phyloP scores from a whole-genome alignment of 2,113 vertebrate genomes.

The Ellobius talpinus region DNA sequence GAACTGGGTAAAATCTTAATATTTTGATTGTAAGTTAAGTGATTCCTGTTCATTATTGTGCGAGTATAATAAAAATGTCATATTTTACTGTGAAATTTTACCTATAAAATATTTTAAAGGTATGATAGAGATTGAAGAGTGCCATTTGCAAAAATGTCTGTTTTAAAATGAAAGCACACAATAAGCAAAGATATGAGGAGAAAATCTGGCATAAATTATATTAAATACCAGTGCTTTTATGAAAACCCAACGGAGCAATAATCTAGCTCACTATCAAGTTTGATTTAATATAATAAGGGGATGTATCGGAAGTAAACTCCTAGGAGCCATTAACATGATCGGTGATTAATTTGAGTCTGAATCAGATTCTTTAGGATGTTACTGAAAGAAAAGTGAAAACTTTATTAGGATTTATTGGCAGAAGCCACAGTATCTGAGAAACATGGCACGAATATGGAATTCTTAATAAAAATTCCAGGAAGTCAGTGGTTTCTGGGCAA shows the following conservation, averaged over 20 bases:
- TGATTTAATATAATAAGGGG: constrained; percentile 83
- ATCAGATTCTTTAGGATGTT: constrained; percentile 78
- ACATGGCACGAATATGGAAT: constrained; percentile 77
- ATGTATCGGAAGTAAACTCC: constrained; percentile 81
- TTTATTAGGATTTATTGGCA: constrained; percentile 82
- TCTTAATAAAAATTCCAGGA: constrained; percentile 83
- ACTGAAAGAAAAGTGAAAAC: constrained; percentile 79
- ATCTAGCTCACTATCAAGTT: constrained; percentile 74
- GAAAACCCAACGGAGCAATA: constrained; percentile 74
- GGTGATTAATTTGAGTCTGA: constrained; percentile 82
- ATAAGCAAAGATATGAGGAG: constrained; percentile 78
- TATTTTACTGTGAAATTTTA: constrained; percentile 68
- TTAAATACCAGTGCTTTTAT: constrained; percentile 80
- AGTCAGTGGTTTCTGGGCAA: constrained; percentile 76
- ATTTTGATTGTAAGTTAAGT: constrained; percentile 72
- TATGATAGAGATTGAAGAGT: constrained; percentile 67
- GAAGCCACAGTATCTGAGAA: constrained; percentile 69
- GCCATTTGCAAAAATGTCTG: constrained; percentile 62
- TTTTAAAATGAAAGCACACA: constrained; percentile 74
- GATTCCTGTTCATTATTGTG: constrained; percentile 44
- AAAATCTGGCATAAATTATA: constrained; percentile 78
- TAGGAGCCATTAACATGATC: constrained; percentile 82
- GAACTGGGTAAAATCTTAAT: constrained; percentile 50
- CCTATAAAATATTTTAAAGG: constrained; percentile 61
- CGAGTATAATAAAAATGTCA: constrained; percentile 53